Base-by-base conservation (phyloP, 1,140 invertebrate species). In the Bombus confusus region DNA sequence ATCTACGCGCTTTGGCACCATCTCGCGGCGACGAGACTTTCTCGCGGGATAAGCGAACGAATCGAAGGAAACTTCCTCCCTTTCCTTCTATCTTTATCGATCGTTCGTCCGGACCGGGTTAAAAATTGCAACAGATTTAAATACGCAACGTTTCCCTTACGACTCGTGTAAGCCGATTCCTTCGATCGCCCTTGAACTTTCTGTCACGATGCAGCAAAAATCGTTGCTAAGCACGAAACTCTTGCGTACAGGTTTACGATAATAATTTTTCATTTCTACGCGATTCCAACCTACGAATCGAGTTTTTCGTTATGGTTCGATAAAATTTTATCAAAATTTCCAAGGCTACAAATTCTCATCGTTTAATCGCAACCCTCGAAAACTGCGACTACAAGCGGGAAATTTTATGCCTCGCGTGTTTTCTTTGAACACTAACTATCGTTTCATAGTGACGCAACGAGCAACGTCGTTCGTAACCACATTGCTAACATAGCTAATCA, bases 1-100 rank as follows among this genome's bases (percentile, higher is more conserved):
- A 84, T 84, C 74, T 89, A 85, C 81, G 80, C 88, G 86, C 85
- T 91, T 93, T 93, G 92, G 92, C 92, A 93, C 92, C 87, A 90
- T 85, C 87, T 88, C 92, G 91, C 82, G 87, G 80, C 86, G 83
- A 90, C 85, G 87, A 92, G 91, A 93, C 87, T 88, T 90, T 87
- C 47, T 41, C 75, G 91, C 85, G 87, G 85, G 86, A 22, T 8
- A 52, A 39, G 64, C 57, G 66, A 75, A 74, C 62, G 66, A 76
- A 72, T 59, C 62, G 62, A 43, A 59, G 43, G 73, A 75, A 88
- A 71, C 41, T 86, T 57, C 34, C n/a, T 25, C 71, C 31, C 37
- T 3, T 43, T 6, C 3, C n/a, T n/a, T 22, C 47, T 22, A 3
- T 5, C 3, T 39, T 25, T 25, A 39, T 57, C 73, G 9, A 75